Evolutionary conservation across 2,888 invertebrate genomes (phyloP).

Genomic region (Dichetophora obliterata): DNA sequence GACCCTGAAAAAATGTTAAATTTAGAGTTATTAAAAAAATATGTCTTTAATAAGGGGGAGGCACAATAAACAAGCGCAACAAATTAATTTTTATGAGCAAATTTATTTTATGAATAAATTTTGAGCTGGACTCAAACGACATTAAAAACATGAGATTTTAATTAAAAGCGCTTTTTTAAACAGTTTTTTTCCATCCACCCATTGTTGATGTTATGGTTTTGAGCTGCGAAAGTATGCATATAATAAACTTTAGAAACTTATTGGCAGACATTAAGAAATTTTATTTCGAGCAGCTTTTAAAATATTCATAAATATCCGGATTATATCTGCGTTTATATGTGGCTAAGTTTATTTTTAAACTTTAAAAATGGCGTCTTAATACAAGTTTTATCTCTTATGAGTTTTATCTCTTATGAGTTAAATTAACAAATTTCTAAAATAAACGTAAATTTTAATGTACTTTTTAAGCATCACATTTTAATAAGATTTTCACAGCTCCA

Average conservation of each 20-base stretch:
- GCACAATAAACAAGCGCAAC: background rate
- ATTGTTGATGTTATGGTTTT: background rate
- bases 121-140: constrained; percentile 15
- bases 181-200: background rate
- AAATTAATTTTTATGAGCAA: constrained; percentile 25
- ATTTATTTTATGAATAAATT: constrained; percentile 39
- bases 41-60: background rate
- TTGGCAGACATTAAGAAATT: constrained; percentile 22
- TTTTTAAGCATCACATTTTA: background rate
- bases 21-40: background rate
- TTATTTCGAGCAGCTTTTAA: constrained; percentile 28
- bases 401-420: background rate
- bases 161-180: constrained; percentile 18
- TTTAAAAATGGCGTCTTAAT: constrained; percentile 24
- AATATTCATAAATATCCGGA: background rate
- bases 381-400: background rate
- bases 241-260: constrained; percentile 16
- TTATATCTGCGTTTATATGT: background rate
- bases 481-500: background rate
- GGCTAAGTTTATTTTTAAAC: background rate
- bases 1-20: constrained; percentile 23
- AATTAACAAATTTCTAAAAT: background rate
- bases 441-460: background rate
- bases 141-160: constrained; percentile 17
- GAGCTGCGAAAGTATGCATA: background rate